Percentiles rank a stretch among this genome's conserved stretches.
These are phyloP conservation scores for Aporrectodea caliginosa DNA, from an alignment of 1,140 invertebrate species.

Conservation along the genomic window DNA sequence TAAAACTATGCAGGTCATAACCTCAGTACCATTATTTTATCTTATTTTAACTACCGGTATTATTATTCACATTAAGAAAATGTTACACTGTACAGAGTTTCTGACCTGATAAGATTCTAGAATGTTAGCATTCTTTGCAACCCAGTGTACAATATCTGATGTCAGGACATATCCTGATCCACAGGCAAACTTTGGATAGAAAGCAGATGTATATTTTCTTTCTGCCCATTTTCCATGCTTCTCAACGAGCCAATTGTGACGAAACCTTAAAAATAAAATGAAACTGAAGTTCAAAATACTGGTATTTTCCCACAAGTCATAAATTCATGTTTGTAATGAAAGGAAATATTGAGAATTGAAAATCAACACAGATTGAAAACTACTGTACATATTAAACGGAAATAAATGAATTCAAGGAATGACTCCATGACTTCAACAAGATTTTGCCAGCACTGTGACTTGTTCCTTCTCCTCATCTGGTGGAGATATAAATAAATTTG, in stretches of 20 bases:
- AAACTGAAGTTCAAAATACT: too few relatives aligned
- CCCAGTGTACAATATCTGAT: conserved; percentile 39
- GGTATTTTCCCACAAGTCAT: too few relatives aligned
- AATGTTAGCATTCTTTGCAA: conserved; percentile 34
- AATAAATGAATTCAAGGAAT: too few relatives aligned
- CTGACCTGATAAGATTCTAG: conserved; percentile 38
- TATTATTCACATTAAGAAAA: too few relatives aligned
- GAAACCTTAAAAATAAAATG: conserved; percentile 35
- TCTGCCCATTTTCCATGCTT: conserved; percentile 46
- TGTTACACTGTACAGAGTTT: too few relatives aligned
- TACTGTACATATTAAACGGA: neutral
- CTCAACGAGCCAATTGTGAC: conserved; percentile 44
- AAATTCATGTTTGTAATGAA: neutral
- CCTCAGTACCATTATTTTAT: too few relatives aligned
- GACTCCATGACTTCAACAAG: too few relatives aligned
- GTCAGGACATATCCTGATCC: conserved; percentile 46
- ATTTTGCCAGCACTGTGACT: too few relatives aligned
- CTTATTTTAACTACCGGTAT: too few relatives aligned
- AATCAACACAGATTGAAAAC: neutral
- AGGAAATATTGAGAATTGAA: neutral
- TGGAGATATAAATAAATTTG: too few relatives aligned
- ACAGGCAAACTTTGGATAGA: conserved; percentile 48
- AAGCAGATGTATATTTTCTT: conserved; percentile 34
- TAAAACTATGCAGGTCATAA: too few relatives aligned
- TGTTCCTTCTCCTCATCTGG: too few relatives aligned